phyloP scores from a whole-genome alignment of 2,113 vertebrate species.

The Microtus ochrogaster region DNA sequence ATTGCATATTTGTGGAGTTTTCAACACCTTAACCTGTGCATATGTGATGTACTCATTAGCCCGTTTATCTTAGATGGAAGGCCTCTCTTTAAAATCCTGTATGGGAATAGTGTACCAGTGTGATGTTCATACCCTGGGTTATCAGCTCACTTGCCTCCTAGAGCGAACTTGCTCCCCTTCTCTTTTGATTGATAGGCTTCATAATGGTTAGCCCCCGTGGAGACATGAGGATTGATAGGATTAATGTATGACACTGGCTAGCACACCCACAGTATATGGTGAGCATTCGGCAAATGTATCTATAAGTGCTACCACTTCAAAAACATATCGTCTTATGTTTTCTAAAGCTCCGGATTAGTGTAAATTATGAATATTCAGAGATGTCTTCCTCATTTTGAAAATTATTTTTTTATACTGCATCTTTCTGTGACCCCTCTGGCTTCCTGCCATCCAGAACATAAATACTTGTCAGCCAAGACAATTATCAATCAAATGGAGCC shows the following conservation, averaged over 20 bases:
- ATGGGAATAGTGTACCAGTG: not conserved
- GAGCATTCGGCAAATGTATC: not conserved
- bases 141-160: not conserved
- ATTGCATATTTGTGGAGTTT: not conserved
- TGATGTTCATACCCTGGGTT: not conserved
- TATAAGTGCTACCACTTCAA: not conserved
- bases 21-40: not conserved
- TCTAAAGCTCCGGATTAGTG: slow-evolving; percentile 30
- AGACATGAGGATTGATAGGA: not conserved
- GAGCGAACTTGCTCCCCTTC: not conserved
- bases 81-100: not conserved
- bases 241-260: not conserved
- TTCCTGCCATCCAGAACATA: slow-evolving; percentile 33
- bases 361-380: slow-evolving; percentile 24
- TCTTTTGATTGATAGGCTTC: not conserved
- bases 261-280: not conserved
- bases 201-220: not conserved
- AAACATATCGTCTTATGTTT: slow-evolving; percentile 18
- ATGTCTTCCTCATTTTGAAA: slow-evolving; percentile 45
- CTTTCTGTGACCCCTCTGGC: slow-evolving; percentile 42
- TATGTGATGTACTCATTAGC: not conserved
- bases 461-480: slow-evolving; percentile 42
- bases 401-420: slow-evolving; percentile 47
- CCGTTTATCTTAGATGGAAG: not conserved
- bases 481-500: slow-evolving; percentile 60